These are phyloP conservation scores for Aphelinus certus DNA, from an alignment of 1,140 invertebrate genomes.

Conservation along the genomic window DNA sequence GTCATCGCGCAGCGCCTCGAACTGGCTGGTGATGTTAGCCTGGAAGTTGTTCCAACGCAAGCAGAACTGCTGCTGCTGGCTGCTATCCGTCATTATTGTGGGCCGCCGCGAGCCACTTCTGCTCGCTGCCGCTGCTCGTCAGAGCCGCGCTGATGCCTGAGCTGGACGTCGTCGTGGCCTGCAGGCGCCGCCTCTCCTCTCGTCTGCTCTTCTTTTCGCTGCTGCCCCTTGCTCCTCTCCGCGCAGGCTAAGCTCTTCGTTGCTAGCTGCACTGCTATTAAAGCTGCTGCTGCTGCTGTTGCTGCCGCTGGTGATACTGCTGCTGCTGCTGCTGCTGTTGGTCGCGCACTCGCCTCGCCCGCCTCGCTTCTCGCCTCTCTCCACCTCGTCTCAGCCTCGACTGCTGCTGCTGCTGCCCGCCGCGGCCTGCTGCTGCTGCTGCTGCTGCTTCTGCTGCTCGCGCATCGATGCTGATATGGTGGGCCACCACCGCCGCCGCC, in stretches of 20 bases:
- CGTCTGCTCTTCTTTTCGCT: slow-evolving; percentile 24
- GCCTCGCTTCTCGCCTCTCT: not conserved
- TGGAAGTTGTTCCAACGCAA: slow-evolving; percentile 94
- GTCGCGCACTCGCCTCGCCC: too few species aligned
- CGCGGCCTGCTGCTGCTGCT: slow-evolving; percentile 32
- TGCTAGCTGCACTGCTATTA: not conserved
- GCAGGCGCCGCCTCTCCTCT: slow-evolving; percentile 48
- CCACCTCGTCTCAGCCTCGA: slow-evolving; percentile 18
- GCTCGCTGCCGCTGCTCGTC: slow-evolving; percentile 4
- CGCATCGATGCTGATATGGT: too few species aligned
- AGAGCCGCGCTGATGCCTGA: slow-evolving; percentile 5
- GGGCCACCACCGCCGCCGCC: too few species aligned
- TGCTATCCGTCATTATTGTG: slow-evolving; percentile 62
- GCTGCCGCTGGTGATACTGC: too few species aligned
- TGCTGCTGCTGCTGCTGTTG: too few species aligned
- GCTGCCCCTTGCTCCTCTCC: slow-evolving; percentile 1
- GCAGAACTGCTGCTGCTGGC: slow-evolving; percentile 81
- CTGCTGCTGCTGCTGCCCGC: not conserved
- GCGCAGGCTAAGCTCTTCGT: not conserved
- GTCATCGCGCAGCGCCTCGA: slow-evolving; percentile 80
- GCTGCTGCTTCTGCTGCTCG: not conserved
- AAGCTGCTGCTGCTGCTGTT: too few species aligned
- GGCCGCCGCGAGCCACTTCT: not conserved
- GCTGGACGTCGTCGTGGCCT: not conserved
- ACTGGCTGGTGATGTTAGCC: slow-evolving; percentile 85